Evolutionary conservation across 2,888 invertebrate species (phyloP), one percentile per base, ranked within the genome.

Genomic region (Mycalesis mineus): DNA sequence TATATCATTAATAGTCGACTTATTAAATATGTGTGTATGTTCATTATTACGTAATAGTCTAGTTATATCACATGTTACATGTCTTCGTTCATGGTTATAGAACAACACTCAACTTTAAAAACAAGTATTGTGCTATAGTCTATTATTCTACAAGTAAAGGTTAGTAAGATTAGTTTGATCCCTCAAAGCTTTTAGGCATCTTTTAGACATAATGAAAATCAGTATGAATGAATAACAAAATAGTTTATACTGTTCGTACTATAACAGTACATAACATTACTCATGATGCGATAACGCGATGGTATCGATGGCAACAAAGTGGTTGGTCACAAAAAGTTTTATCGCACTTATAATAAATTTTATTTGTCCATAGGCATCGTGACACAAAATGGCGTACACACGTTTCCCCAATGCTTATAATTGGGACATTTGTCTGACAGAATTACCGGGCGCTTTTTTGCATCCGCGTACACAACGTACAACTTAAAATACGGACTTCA

Each of bases 381-480:
- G 17, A 37, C 41, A 48, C 29, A 49, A 39, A 28, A 41, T 42
- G 51, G 41, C 45, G 49, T 51, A 51, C 47, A 22, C 22, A 22
- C 22, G 9, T 31, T 36, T 55, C 33, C 37, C 14, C 52, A 13
- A 37, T 42, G 36, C 44, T 57, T 55, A 60, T 62, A 62, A 62
- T 62, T 57, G 55, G 60, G 57, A 60, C 57, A 60, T 62, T 62
- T 60, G 59, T 60, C 60, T 57, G 55, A 55, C 57, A 60, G 57
- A 60, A 60, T 55, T 62, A 57, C 50, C 49, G 52, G 55, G 45
- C 44, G 54, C 55, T 62, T 62, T 62, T 60, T 60, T 52, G 52
- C 52, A 52, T 52, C 14, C 40, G 5, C 11, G 36, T 15, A 41
- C 40, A n/a, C 14, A 50, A 51, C 42, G 9, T 37, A n/a, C 44